Conservation (phyloP, 2,113 vertebrate genomes). For the Brienomyrus brachyistius region DNA sequence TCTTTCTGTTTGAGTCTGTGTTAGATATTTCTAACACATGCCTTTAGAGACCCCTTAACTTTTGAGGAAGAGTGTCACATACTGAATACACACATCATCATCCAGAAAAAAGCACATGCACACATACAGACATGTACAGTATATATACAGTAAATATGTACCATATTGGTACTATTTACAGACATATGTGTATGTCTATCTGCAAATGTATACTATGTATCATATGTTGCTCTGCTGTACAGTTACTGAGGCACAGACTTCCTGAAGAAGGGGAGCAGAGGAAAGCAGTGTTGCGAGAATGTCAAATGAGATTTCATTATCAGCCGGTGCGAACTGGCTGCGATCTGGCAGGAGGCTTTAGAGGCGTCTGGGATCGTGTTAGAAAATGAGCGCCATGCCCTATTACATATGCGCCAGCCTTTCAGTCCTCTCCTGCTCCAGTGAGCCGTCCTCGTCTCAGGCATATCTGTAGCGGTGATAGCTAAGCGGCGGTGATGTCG, state of each 20-base stretch:
- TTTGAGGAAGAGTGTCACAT: neutral
- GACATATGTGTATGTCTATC: neutral
- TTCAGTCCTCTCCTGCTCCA: slow-evolving; percentile 2
- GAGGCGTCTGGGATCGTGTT: neutral
- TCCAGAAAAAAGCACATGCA: neutral
- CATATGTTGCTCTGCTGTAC: neutral
- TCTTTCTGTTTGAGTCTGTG: neutral
- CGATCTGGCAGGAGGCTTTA: slow-evolving; percentile 1
- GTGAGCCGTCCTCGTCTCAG: neutral
- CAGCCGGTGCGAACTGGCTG: neutral
- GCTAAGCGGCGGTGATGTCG: neutral
- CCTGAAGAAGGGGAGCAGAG: neutral
- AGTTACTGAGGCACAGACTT: neutral
- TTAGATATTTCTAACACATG: neutral
- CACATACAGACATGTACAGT: neutral
- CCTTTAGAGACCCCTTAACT: neutral
- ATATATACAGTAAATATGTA: neutral
- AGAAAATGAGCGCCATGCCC: neutral
- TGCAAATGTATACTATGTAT: neutral
- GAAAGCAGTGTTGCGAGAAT: neutral
- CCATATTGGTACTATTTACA: neutral
- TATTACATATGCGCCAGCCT: neutral
- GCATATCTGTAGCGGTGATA: neutral
- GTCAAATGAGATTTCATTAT: slow-evolving; percentile 14
- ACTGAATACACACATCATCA: neutral